These are phyloP conservation scores for Taenioides sp. DNA, from an alignment of 2,797 vertebrate genomes.

Conservation along the genomic window DNA sequence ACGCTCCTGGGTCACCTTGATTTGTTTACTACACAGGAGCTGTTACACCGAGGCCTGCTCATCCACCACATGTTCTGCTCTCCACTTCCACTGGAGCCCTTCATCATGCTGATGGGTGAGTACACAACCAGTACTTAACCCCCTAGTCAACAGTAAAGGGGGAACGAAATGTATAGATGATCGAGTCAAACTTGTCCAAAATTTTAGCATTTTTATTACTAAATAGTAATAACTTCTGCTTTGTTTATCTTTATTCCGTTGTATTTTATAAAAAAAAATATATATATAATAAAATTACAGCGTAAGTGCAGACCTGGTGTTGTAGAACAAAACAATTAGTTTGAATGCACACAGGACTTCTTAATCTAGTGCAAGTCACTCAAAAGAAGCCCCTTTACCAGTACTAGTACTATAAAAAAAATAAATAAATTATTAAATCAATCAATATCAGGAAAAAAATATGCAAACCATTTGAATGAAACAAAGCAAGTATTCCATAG, in stretches of 20 bases:
- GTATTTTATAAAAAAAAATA: conserved; percentile 60
- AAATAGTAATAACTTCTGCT: conserved; percentile 62
- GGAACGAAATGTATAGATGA: conserved; percentile 28
- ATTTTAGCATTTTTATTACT: conserved; percentile 68
- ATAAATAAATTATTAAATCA: no score
- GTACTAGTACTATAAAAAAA: not conserved
- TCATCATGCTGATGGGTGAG: conserved; percentile 48
- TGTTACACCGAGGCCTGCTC: conserved; percentile 50
- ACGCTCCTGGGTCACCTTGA: conserved; percentile 75
- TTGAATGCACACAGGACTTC: not conserved
- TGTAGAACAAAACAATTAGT: conserved; percentile 22
- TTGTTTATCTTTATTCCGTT: conserved; percentile 50
- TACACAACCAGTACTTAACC: conserved; percentile 47
- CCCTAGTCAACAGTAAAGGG: conserved; percentile 25
- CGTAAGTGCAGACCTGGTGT: conserved; percentile 30
- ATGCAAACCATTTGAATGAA: not conserved
- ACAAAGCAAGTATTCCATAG: not conserved
- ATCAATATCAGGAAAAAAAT: no score
- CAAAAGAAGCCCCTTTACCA: not conserved
- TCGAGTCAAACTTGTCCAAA: conserved; percentile 35
- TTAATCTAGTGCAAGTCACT: conserved; percentile 9
- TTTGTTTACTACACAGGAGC: conserved; percentile 67
- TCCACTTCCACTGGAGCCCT: conserved; percentile 35
- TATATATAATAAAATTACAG: conserved; percentile 12
- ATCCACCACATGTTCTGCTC: conserved; percentile 34